Base-by-base conservation (phyloP, 2,113 vertebrate species). In the Phalacrocorax pelagicus region DNA sequence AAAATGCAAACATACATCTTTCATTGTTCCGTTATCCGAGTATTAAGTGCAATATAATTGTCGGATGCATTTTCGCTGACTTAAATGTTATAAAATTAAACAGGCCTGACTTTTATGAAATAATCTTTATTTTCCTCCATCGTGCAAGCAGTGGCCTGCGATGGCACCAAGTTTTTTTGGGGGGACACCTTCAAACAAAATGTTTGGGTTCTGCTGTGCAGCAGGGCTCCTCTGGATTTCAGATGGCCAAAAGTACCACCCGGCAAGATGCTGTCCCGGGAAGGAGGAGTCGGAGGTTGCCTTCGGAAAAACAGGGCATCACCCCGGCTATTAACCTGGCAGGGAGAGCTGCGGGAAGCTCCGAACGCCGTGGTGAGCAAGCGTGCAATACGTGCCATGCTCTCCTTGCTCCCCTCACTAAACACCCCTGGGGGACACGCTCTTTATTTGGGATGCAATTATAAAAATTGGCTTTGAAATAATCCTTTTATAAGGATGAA, bases 1-100 rank as follows among this genome's bases (percentile, higher is more conserved):
- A 98, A 98, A 99, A 98, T 97, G 99, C 98, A 99, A 99, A 99
- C 98, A 99, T 77, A 86, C 96, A 87, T 97, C 96, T 97, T 96
- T 98, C 98, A 96, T 98, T 97, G 97, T 98, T 98, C 97, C 95
- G 98, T 96, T 98, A 98, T 98, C 97, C 90, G 21, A 82, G 97
- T 83, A 92, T 96, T 98, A 98, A 98, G 97, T 52, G 70, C 96
- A 59, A 88, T 96, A 92, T 97, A 98, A 98, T 98, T 97, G 96
- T 95, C 97, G 34, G 49, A 97, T 88, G 92, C 67, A 42, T 97
- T 98, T 98, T 97, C 55, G 72, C 95, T 70, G 94, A 97, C 95
- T 98, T 97, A 89, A 97, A 97, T 71, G 81, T 84, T 96, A 65
- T 75, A 80, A 97, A 97, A 97, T 97, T 95, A 96, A 97, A 96